These are phyloP conservation scores for Gymnoscopelus braueri DNA, from an alignment of 2,797 vertebrate genomes.

Conservation along the genomic window DNA sequence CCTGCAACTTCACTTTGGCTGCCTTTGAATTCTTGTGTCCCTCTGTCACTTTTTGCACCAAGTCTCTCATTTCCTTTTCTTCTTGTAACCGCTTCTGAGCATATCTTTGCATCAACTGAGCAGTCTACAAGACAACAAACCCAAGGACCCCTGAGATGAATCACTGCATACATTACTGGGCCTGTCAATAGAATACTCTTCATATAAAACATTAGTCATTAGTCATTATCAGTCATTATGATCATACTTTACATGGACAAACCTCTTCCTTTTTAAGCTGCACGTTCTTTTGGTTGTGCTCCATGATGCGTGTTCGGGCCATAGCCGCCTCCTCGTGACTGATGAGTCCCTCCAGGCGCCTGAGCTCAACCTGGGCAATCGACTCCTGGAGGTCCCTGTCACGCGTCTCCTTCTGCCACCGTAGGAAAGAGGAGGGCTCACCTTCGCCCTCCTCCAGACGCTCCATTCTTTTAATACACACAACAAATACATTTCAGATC, in stretches of 20 bases:
- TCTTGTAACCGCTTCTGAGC: slow-evolving; percentile 82
- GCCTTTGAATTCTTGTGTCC: slow-evolving; percentile 86
- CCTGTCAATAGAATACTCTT: too few species aligned
- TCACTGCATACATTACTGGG: too few species aligned
- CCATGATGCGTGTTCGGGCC: slow-evolving; percentile 78
- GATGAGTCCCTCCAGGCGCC: slow-evolving; percentile 83
- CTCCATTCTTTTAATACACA: slow-evolving; percentile 80
- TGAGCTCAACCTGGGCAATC: slow-evolving; percentile 76
- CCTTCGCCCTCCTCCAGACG: slow-evolving; percentile 79
- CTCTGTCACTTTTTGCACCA: slow-evolving; percentile 87
- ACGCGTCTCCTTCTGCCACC: slow-evolving; percentile 88
- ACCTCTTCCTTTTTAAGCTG: slow-evolving; percentile 89
- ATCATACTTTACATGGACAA: slow-evolving; percentile 3
- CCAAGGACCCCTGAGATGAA: too few species aligned
- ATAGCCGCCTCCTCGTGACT: slow-evolving; percentile 85
- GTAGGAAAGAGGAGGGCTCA: slow-evolving; percentile 86
- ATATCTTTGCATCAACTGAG: slow-evolving; percentile 79
- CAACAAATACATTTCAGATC: slow-evolving; percentile 3
- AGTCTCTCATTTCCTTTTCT: slow-evolving; percentile 81
- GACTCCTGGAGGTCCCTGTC: slow-evolving; percentile 83
- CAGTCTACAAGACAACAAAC: slow-evolving; percentile 73
- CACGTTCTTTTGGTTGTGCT: slow-evolving; percentile 85
- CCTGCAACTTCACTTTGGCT: slow-evolving; percentile 82
- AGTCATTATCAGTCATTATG: slow-evolving; percentile 5
- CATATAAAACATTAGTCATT: slow-evolving; percentile 7